phyloP scores from a whole-genome alignment of 2,113 vertebrate species.

The Elaphurus davidianus region DNA sequence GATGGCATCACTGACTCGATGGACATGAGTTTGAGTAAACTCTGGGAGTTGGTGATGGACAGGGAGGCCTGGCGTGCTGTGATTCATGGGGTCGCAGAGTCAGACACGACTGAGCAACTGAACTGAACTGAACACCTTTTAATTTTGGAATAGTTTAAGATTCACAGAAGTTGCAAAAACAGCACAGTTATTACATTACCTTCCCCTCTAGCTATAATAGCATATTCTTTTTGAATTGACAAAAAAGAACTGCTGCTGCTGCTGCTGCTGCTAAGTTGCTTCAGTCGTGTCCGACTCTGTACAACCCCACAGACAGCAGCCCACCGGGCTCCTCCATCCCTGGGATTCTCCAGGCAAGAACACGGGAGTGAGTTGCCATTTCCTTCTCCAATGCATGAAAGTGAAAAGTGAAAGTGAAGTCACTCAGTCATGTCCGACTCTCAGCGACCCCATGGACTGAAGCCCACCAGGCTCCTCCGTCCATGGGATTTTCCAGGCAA shows the following conservation, averaged over 20 bases:
- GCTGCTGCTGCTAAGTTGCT: neutral
- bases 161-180: neutral
- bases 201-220: neutral
- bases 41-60: too few species aligned
- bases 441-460: neutral
- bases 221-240: neutral
- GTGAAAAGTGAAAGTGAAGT: neutral
- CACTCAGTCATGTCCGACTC: fast-evolving
- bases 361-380: neutral
- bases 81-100: too few species aligned
- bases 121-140: neutral
- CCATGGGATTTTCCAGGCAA: neutral
- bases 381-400: neutral
- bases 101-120: too few species aligned
- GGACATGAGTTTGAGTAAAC: too few species aligned
- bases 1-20: too few species aligned
- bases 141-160: neutral
- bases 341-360: neutral
- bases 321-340: neutral
- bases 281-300: fast-evolving
- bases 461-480: neutral
- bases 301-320: neutral
- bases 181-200: neutral
- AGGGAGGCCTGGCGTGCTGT: too few species aligned
- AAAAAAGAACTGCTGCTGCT: neutral